Percentiles rank a stretch among this genome's conserved stretches.
These are phyloP conservation scores for Sinodicranocentrus sp. DNA, from an alignment of 2,888 invertebrate species.

Conservation along the genomic window DNA sequence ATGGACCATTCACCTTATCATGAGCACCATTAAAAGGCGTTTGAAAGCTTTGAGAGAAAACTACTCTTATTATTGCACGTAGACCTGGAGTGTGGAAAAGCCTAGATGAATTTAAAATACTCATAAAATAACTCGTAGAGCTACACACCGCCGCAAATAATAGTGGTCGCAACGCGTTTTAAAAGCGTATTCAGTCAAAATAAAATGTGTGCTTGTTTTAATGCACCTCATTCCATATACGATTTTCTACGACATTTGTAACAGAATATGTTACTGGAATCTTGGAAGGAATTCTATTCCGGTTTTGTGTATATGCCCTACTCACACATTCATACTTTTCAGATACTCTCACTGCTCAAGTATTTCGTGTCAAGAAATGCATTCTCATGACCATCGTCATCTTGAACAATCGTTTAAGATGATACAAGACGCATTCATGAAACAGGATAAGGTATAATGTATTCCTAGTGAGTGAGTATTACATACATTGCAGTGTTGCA, in stretches of 20 bases:
- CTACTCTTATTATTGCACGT: too few relatives aligned
- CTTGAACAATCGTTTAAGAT: constrained; percentile 1
- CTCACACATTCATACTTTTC: too few relatives aligned
- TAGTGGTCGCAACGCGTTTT: background rate
- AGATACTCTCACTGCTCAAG: too few relatives aligned
- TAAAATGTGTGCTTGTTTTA: background rate
- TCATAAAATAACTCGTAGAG: constrained; percentile 5
- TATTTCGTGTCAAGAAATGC: background rate
- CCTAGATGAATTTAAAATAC: background rate
- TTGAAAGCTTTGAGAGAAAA: constrained; percentile 3
- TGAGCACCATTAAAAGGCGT: background rate
- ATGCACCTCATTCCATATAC: background rate
- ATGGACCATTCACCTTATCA: constrained; percentile 20
- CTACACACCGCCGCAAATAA: background rate
- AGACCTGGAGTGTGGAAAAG: too few relatives aligned
- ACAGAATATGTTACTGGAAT: constrained; percentile 9
- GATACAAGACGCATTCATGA: background rate
- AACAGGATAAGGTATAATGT: background rate
- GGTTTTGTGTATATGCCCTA: background rate
- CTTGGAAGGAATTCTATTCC: constrained; percentile 15
- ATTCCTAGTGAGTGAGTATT: background rate
- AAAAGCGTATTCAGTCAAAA: background rate
- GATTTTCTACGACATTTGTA: background rate
- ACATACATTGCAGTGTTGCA: background rate
- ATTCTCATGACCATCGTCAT: constrained; percentile 2